Base-by-base conservation (phyloP, 2,888 invertebrate species). In the Ecdyonurus torrentis region DNA sequence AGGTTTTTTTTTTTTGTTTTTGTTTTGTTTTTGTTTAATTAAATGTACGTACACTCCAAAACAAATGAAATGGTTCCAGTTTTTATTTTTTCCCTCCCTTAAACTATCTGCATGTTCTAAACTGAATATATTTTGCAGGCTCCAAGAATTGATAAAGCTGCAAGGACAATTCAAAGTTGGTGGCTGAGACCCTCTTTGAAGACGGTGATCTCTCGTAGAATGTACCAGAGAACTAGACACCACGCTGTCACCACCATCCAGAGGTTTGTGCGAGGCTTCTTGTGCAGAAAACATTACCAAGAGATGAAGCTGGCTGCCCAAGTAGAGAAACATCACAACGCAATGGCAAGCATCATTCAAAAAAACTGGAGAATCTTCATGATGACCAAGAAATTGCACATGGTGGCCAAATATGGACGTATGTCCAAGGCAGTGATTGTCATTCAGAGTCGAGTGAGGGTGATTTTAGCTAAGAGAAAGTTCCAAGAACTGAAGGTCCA, bases 131-230 rank as follows among this genome's bases (percentile, higher is more conserved):
- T 59, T 23, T 7, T 23, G n/a, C 24, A 37, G 61, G 58, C 23
- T 58, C 1, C 88, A 0, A 76, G 85, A 65, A 86, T 86, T 69
- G 81, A 83, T 66, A 83, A 82, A 68, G 85, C 86, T 0, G 85
- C 86, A 0, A 76, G 76, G 19, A 76, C 79, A 0, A 78, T 89
- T 62, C 87, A 88, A 70, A 76, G 71, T 1, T 89, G 88, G 50
- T 75, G 74, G 74, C 69, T 68, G 52, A 67, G 65, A 2, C 64
- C 66, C 23, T 23, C 25, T 5, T 62, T 61, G 2, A 20, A 67
- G 23, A 58, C 69, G 2, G 58, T 22, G n/a, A 71, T 80, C 15
- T 75, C 75, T 60, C 72, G 79, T 18, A 72, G 75, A 63, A 75
- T 77, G 63, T 70, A 76, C 1, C 67, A 70, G 18, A 76, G 72